Conservation (phyloP, 1,140 invertebrate genomes). For the Euwallacea similis region DNA sequence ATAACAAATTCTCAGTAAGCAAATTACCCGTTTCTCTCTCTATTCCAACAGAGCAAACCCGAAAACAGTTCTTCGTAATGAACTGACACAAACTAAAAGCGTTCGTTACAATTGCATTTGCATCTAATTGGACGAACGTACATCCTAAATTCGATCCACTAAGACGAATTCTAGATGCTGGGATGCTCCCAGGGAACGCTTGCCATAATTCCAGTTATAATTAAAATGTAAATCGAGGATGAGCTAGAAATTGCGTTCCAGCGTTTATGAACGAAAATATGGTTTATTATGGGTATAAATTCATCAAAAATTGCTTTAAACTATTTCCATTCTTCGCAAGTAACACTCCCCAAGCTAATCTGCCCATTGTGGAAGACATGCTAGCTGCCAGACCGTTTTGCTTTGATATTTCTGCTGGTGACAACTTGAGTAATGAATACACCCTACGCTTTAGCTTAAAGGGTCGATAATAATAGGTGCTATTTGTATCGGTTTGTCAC, state of each 20-base stretch:
- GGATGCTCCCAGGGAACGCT: slow-evolving; percentile 23
- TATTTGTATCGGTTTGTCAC: background rate
- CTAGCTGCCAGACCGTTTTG: slow-evolving; percentile 2
- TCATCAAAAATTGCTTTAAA: background rate
- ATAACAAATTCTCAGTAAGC: too few species aligned
- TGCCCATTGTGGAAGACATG: slow-evolving; percentile 11
- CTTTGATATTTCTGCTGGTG: slow-evolving; percentile 21
- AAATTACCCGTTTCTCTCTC: too few species aligned
- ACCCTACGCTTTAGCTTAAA: background rate
- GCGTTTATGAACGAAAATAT: too few species aligned
- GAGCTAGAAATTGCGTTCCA: slow-evolving; percentile 17
- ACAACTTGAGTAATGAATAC: slow-evolving; percentile 29
- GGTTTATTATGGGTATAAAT: background rate
- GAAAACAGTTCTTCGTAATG: slow-evolving; percentile 12
- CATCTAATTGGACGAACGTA: slow-evolving; percentile 27
- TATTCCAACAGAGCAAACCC: background rate
- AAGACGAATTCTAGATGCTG: slow-evolving; percentile 20
- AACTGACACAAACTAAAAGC: slow-evolving; percentile 20
- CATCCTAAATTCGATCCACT: slow-evolving; percentile 27
- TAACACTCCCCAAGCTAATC: slow-evolving; percentile 6
- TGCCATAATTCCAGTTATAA: slow-evolving; percentile 34
- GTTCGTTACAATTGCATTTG: slow-evolving; percentile 25
- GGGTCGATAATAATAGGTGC: slow-evolving; percentile 18
- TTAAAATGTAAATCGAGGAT: slow-evolving; percentile 35
- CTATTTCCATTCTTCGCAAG: background rate